phyloP scores from a whole-genome alignment of 2,888 invertebrate genomes.

The Trichogramma evanescens region DNA sequence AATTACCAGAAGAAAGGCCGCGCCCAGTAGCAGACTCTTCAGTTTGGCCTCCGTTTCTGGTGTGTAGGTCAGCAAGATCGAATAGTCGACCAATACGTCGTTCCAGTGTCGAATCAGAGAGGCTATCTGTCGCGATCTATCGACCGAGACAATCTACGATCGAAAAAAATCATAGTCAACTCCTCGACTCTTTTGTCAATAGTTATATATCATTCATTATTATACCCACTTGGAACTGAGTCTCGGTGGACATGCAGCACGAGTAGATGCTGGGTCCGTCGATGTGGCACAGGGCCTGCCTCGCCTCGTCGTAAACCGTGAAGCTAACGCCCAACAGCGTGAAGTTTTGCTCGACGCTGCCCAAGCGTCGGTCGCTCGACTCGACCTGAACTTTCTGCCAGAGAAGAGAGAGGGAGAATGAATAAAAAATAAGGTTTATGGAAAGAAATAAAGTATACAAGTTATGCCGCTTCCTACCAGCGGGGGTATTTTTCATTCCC shows the following conservation, averaged over 20 bases:
- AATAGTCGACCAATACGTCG: conserved; percentile 61
- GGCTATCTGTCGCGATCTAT: conserved; percentile 58
- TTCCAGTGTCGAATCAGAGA: conserved; percentile 69
- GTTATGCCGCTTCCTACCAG: no score
- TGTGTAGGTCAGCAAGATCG: conserved; percentile 70
- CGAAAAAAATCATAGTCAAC: not conserved
- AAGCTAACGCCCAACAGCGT: conserved; percentile 62
- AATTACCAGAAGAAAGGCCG: conserved; percentile 75
- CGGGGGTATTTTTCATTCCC: no score
- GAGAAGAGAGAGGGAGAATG: conserved; percentile 4
- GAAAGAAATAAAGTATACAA: no score
- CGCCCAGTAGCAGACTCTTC: conserved; percentile 73
- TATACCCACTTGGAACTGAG: conserved; percentile 54
- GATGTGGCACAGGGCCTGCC: conserved; percentile 60
- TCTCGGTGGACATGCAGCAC: conserved; percentile 56
- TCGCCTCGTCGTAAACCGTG: conserved; percentile 59
- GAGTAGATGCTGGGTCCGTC: conserved; percentile 66
- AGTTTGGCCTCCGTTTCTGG: conserved; percentile 64
- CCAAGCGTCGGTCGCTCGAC: conserved; percentile 53
- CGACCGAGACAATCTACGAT: conserved; percentile 40
- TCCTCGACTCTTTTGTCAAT: not conserved
- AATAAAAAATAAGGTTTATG: not conserved
- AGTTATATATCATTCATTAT: not conserved
- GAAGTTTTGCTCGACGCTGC: conserved; percentile 64
- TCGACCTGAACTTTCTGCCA: conserved; percentile 34